Percentiles rank a stretch among this genome's conserved stretches.
These are phyloP conservation scores for Schizaphis graminum DNA, from an alignment of 2,888 invertebrate genomes.

Conservation along the genomic window DNA sequence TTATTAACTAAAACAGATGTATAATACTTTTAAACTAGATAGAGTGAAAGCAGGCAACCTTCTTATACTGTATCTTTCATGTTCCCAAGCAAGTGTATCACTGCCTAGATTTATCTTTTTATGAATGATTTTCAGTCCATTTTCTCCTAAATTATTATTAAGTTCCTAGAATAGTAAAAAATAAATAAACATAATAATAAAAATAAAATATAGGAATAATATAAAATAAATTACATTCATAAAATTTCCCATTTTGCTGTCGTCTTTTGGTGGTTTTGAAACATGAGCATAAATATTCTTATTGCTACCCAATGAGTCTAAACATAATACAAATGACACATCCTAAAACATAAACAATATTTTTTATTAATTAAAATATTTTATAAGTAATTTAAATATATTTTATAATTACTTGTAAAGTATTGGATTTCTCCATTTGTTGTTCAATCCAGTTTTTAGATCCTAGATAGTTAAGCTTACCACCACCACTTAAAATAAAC, in stretches of 20 bases:
- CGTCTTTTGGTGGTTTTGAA: conserved; percentile 93
- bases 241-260: conserved; percentile 77
- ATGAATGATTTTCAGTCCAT: conserved; percentile 79
- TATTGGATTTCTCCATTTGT: conserved; percentile 83
- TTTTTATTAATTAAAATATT: conserved; percentile 46
- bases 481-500: conserved; percentile 91
- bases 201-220: neutral
- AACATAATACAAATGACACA: conserved; percentile 89
- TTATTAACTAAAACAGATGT: neutral
- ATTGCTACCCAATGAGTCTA: conserved; percentile 83
- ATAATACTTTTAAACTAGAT: conserved; percentile 78
- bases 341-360: conserved; percentile 76
- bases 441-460: conserved; percentile 97
- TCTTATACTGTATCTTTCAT: conserved; percentile 94
- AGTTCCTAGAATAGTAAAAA: conserved; percentile 31
- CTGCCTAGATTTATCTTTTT: conserved; percentile 98
- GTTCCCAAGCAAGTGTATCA: conserved; percentile 94
- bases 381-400: neutral
- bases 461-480: conserved; percentile 94
- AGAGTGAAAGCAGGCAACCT: conserved; percentile 92
- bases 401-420: conserved; percentile 54
- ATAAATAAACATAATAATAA: neutral
- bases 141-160: conserved; percentile 63
- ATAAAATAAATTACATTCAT: conserved; percentile 71
- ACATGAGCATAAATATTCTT: conserved; percentile 88